Conservation (phyloP, 2,113 vertebrate species). For the Scatophagus argus region DNA sequence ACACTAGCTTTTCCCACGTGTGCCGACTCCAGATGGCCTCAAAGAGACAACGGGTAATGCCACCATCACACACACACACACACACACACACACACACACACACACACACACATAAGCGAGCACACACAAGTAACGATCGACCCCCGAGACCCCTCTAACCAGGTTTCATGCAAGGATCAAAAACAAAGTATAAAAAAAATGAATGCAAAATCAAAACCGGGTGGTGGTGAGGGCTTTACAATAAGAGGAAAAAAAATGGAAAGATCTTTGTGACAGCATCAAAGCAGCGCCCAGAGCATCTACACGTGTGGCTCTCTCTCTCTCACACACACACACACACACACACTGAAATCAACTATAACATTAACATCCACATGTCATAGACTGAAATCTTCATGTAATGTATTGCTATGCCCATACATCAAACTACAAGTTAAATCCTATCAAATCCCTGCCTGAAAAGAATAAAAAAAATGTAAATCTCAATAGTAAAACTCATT, state of each 20-base stretch:
- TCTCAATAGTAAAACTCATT: too few relatives aligned
- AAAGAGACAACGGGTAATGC: conserved; percentile 68
- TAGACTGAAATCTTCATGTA: too few relatives aligned
- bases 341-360: too few relatives aligned
- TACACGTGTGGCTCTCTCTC: not conserved
- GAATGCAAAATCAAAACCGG: conserved; percentile 47
- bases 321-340: conserved; percentile 9
- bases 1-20: conserved; percentile 61
- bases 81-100: conserved; percentile 42
- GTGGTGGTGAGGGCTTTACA: conserved; percentile 25
- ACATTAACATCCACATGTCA: too few relatives aligned
- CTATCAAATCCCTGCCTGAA: too few relatives aligned
- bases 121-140: conserved; percentile 40
- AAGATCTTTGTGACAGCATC: conserved; percentile 66
- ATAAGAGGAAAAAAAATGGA: conserved; percentile 51
- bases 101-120: conserved; percentile 11
- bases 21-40: conserved; percentile 79
- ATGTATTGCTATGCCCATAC: too few relatives aligned
- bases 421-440: too few relatives aligned
- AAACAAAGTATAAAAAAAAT: conserved; percentile 44
- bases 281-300: conserved; percentile 45
- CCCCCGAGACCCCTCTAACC: conserved; percentile 57
- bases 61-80: conserved; percentile 50
- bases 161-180: conserved; percentile 69
- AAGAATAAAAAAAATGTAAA: too few relatives aligned